A percentile compares a stretch with the other conserved stretches of the same genome.
Conservation (phyloP, 2,113 vertebrate species). For the Orycteropus afer region DNA sequence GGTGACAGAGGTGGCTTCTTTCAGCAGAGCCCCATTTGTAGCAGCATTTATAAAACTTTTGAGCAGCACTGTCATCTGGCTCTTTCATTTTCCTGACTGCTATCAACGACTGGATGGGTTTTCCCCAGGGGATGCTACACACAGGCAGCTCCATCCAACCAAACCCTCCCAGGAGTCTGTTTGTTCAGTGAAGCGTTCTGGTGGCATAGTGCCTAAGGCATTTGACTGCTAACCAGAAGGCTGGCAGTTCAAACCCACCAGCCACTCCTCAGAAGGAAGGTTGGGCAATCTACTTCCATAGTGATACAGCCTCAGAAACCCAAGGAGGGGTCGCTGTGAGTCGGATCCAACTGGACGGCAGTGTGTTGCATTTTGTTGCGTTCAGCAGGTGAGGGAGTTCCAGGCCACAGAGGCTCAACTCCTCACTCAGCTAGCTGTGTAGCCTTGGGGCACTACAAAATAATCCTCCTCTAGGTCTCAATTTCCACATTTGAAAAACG, state of each 20-base stretch:
- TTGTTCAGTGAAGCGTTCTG: not conserved
- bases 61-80: not conserved
- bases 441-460: not conserved
- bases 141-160: not conserved
- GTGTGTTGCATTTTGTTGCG: too few species aligned
- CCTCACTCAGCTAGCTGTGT: not conserved
- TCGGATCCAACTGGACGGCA: too few species aligned
- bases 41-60: conserved; percentile 3
- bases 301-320: too few species aligned
- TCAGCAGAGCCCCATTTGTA: not conserved
- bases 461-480: not conserved
- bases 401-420: not conserved
- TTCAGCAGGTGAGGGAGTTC: not conserved
- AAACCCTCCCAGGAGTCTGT: not conserved
- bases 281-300: too few species aligned
- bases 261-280: too few species aligned
- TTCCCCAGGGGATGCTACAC: not conserved
- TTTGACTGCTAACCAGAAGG: too few species aligned
- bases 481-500: not conserved
- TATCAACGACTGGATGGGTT: not conserved
- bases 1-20: conserved; percentile 36
- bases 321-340: too few species aligned
- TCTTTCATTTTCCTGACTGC: conserved; percentile 28
- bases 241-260: too few species aligned
- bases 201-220: too few species aligned